Evolutionary conservation across 2,797 vertebrate species (phyloP), one percentile per base, ranked within the genome.

Genomic region (Sebastes melanostomus): DNA sequence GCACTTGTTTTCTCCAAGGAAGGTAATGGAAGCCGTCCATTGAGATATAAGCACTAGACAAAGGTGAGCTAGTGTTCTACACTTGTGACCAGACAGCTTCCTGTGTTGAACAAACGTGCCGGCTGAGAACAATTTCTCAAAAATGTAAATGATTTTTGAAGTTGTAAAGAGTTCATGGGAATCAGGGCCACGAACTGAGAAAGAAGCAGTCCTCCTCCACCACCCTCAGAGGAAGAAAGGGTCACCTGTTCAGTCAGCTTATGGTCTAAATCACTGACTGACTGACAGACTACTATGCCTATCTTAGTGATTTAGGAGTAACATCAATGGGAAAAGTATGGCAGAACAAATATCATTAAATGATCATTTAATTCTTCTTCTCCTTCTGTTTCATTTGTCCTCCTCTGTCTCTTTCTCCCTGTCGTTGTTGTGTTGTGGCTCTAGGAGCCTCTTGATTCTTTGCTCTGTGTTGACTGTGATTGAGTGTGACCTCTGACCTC

Each of bases 391-490:
- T 59, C 54, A 60, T 72, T 71, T 68, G 20, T 63, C 63, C 42
- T 72, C 16, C 52, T 84, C 30, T 58, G 56, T 55, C 70, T 68
- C 60, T 63, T 67, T 61, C 82, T 66, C 56, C 27, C 22, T 66
- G 66, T 78, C 34, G 55, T 87, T 83, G 79, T 87, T 80, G 76
- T 91, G 88, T 88, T 91, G 80, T 78, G 75, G 34, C 88, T 82
- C 68, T 58, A 34, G n/a, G 68, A 90, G 86, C 69, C 81, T 86
- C 81, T 50, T 66, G 60, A 82, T 75, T 89, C 81, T 84, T 82
- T 77, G 67, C 81, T 91, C 69, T 80, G 72, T 80, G 82, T 81
- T 87, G 86, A 86, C 77, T 86, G 79, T 92, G 95, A 95, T 95
- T 92, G 91, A 94, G 83, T 29, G 75, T 67, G 86, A 94, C 84